These are phyloP conservation scores for Oppia nitens DNA, from an alignment of 1,140 invertebrate genomes.

Conservation along the genomic window DNA sequence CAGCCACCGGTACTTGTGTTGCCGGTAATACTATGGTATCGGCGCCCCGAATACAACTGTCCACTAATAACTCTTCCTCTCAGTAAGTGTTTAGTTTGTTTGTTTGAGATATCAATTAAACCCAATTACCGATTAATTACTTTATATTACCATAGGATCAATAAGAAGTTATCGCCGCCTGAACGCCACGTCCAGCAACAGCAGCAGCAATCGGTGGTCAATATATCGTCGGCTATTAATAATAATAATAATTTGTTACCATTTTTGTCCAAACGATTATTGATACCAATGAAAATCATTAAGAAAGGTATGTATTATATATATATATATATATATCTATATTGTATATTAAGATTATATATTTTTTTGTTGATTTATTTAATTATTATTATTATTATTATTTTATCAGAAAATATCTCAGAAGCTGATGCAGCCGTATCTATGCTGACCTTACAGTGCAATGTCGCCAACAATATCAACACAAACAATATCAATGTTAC, in stretches of 20 bases:
- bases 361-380: too few relatives aligned
- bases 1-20: neutral
- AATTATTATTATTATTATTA: too few relatives aligned
- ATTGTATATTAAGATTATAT: too few relatives aligned
- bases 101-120: too few relatives aligned
- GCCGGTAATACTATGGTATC: neutral
- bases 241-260: neutral
- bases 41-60: neutral
- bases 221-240: neutral
- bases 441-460: slow-evolving; percentile 11
- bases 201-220: neutral
- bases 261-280: neutral
- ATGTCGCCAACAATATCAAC: slow-evolving; percentile 3
- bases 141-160: neutral
- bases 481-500: neutral
- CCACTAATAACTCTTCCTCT: neutral
- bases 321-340: neutral
- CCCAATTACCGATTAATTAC: too few relatives aligned
- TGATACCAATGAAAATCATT: slow-evolving; percentile 1
- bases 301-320: neutral
- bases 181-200: neutral
- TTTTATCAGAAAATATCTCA: neutral
- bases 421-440: slow-evolving; percentile 13
- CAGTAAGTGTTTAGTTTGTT: neutral
- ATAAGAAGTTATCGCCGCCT: neutral